These are phyloP conservation scores for Neria commutata DNA, from an alignment of 2,888 invertebrate genomes.

Conservation along the genomic window DNA sequence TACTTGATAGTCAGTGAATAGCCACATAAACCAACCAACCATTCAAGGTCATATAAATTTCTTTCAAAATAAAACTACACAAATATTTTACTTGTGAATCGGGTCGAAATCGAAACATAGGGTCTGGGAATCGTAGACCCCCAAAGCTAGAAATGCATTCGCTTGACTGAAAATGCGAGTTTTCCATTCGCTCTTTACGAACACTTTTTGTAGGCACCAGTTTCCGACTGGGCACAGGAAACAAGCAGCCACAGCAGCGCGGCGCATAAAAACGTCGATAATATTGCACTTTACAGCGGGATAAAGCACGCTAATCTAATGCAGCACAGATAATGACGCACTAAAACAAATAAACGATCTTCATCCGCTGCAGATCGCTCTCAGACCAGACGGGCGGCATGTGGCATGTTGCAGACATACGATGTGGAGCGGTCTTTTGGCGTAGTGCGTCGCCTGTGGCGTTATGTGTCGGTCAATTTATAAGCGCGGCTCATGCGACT, in stretches of 20 bases:
- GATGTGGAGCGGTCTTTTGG: neutral
- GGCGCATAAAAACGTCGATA: constrained; percentile 3
- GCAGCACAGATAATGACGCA: constrained; percentile 13
- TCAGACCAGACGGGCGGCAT: neutral
- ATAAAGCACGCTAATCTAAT: constrained; percentile 18
- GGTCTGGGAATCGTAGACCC: no score
- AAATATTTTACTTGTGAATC: no score
- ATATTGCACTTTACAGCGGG: constrained; percentile 9
- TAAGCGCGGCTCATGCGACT: neutral
- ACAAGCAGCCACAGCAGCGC: neutral
- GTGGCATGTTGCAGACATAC: neutral
- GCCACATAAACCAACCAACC: no score
- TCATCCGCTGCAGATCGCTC: neutral
- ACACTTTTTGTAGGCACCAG: no score
- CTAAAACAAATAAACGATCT: constrained; percentile 13
- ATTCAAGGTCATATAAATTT: no score
- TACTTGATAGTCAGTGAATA: no score
- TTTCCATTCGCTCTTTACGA: no score
- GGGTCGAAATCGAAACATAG: no score
- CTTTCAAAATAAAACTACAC: no score
- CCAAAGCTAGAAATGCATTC: no score
- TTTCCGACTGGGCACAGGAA: no score
- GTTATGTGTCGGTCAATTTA: constrained; percentile 9
- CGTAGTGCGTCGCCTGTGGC: neutral
- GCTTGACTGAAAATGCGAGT: no score